A percentile compares a stretch with the other conserved stretches of the same genome.
These are phyloP conservation scores for Apaloderma vittatum DNA, from an alignment of 2,113 vertebrate species.

Conservation along the genomic window DNA sequence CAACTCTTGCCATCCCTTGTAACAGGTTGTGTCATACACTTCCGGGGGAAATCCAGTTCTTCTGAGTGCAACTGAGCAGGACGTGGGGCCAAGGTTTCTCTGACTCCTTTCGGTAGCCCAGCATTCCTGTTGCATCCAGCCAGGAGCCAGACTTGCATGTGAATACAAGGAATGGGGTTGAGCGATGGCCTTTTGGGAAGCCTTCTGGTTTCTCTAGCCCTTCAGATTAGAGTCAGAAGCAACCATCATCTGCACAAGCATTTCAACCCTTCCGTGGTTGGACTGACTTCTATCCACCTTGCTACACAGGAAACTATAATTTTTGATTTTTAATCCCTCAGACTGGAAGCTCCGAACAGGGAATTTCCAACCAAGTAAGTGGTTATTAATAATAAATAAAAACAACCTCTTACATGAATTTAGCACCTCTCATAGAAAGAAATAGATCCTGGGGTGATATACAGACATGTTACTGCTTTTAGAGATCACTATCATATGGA, in stretches of 20 bases:
- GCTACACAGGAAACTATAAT: neutral
- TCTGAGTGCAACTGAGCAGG: neutral
- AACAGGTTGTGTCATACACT: neutral
- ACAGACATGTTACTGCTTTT: slow-evolving; percentile 24
- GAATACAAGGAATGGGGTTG: neutral
- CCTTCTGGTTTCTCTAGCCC: neutral
- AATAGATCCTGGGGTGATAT: slow-evolving; percentile 8
- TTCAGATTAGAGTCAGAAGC: neutral
- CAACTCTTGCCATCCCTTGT: neutral
- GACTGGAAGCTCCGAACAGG: neutral
- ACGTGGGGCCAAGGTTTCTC: neutral
- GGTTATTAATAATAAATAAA: slow-evolving; percentile 65
- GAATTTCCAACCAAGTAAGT: slow-evolving; percentile 1
- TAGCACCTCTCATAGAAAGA: slow-evolving; percentile 12
- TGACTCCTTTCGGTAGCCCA: neutral
- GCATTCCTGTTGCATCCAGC: neutral
- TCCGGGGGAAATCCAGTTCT: neutral
- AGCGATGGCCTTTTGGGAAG: neutral
- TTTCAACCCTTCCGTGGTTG: neutral
- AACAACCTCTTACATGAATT: slow-evolving; percentile 13
- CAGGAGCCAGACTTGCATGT: neutral
- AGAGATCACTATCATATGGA: neutral
- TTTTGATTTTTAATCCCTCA: slow-evolving; percentile 7
- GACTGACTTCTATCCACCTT: neutral
- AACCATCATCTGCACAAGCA: neutral